Evolutionary conservation across 2,113 vertebrate genomes (phyloP).

Genomic region (Ceyx melanurus): DNA sequence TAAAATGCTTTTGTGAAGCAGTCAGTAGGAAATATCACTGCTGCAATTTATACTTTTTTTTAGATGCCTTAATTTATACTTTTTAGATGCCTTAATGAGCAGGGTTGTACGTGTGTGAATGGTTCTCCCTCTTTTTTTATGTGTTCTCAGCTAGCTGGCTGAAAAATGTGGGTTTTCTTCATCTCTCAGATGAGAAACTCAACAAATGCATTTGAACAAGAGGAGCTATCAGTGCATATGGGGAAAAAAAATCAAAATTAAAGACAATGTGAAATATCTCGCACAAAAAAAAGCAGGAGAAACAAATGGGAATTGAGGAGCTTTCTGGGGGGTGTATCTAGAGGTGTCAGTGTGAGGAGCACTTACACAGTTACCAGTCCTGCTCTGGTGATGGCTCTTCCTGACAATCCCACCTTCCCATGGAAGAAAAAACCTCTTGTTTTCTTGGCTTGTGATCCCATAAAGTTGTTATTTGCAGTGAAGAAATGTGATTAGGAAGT

Average conservation of each 20-base stretch:
- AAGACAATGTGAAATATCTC: not conserved
- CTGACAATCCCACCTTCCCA: not conserved
- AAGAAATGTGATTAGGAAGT: not conserved
- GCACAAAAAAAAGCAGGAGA: not conserved
- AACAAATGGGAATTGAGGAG: not conserved
- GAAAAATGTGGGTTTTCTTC: not conserved
- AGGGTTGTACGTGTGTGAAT: not conserved
- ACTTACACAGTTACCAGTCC: not conserved
- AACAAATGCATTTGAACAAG: not conserved
- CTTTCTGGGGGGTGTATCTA: rapidly evolving
- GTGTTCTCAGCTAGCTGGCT: not conserved
- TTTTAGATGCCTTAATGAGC: not conserved
- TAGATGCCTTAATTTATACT: not conserved
- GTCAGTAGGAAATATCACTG: not conserved
- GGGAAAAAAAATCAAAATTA: not conserved
- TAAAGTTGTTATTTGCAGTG: not conserved
- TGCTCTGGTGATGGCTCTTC: not conserved
- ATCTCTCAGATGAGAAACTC: not conserved
- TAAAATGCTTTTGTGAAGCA: not conserved
- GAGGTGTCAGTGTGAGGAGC: not conserved
- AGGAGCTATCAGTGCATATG: not conserved
- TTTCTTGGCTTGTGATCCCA: not conserved
- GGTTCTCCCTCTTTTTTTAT: not conserved
- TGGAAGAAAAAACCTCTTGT: not conserved
- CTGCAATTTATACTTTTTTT: not conserved